These are phyloP conservation scores for Upupa epops DNA, from an alignment of 2,113 vertebrate genomes.

Conservation along the genomic window DNA sequence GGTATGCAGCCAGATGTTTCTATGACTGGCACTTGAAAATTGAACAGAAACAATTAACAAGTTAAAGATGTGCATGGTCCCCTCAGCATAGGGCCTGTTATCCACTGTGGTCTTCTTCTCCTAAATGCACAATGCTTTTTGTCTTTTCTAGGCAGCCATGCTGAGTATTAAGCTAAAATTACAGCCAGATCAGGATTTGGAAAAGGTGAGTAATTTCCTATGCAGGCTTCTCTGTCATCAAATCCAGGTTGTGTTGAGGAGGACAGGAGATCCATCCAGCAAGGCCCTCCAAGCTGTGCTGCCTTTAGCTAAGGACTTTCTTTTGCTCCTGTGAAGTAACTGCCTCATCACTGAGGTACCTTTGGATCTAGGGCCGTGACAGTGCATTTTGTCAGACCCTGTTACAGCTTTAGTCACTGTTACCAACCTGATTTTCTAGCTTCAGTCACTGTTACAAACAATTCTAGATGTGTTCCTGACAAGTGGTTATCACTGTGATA, in stretches of 20 bases:
- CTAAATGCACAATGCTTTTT: background rate
- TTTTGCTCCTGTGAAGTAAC: background rate
- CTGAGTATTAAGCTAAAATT: constrained; percentile 79
- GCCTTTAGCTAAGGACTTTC: background rate
- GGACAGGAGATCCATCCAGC: background rate
- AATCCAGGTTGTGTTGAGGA: background rate
- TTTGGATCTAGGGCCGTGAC: background rate
- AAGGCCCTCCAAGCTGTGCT: background rate
- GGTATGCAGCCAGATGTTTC: background rate
- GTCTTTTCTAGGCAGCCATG: constrained; percentile 75
- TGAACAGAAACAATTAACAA: background rate
- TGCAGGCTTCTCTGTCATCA: background rate
- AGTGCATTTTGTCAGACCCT: background rate
- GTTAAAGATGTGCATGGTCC: background rate
- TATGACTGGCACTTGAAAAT: background rate
- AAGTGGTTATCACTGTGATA: background rate
- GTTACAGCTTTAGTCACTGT: no score
- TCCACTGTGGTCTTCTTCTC: background rate
- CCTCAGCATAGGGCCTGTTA: background rate
- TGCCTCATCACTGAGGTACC: background rate
- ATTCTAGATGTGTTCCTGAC: background rate
- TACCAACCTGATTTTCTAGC: background rate
- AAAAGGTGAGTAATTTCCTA: constrained; percentile 80
- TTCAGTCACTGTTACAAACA: background rate
- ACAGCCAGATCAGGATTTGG: constrained; percentile 81